Evolutionary conservation across 2,888 invertebrate species (phyloP).

Genomic region (Agrilus biguttatus): DNA sequence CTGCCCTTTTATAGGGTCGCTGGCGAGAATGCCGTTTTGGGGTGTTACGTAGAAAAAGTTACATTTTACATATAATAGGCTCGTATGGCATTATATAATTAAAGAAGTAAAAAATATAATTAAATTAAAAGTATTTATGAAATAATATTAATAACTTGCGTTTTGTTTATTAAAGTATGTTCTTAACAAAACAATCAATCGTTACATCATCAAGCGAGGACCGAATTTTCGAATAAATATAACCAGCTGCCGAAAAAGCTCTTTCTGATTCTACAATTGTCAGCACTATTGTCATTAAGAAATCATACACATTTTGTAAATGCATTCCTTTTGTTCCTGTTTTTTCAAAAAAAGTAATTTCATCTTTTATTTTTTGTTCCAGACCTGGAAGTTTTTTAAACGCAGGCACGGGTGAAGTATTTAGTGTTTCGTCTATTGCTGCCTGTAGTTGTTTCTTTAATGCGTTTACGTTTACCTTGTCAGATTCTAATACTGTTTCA

Average conservation of each 20-base stretch:
- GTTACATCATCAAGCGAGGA: slow-evolving; percentile 7
- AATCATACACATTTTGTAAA: slow-evolving; percentile 6
- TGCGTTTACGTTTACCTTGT: not conserved
- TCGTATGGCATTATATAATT: slow-evolving; percentile 6
- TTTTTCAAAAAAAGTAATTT: slow-evolving; percentile 7
- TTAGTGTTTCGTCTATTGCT: slow-evolving; percentile 5
- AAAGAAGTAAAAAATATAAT: slow-evolving; percentile 7
- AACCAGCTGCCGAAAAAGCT: slow-evolving; percentile 7
- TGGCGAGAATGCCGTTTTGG: too few relatives aligned
- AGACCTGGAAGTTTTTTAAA: slow-evolving; percentile 6
- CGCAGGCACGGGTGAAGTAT: slow-evolving; percentile 6
- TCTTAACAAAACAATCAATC: slow-evolving; percentile 6
- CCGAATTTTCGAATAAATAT: slow-evolving; percentile 7
- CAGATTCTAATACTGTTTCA: slow-evolving; percentile 2
- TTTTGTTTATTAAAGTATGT: slow-evolving; percentile 7
- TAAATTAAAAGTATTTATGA: slow-evolving; percentile 5
- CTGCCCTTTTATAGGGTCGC: too few relatives aligned
- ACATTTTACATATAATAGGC: slow-evolving; percentile 5
- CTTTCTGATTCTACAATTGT: slow-evolving; percentile 5
- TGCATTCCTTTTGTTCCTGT: slow-evolving; percentile 5
- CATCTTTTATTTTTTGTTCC: slow-evolving; percentile 8
- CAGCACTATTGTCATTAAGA: slow-evolving; percentile 5
- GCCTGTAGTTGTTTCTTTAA: slow-evolving; percentile 6
- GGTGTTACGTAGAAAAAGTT: too few relatives aligned
- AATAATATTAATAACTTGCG: slow-evolving; percentile 6